Conservation (phyloP, 2,797 vertebrate genomes). For the Hypotaenidia philippensis region DNA sequence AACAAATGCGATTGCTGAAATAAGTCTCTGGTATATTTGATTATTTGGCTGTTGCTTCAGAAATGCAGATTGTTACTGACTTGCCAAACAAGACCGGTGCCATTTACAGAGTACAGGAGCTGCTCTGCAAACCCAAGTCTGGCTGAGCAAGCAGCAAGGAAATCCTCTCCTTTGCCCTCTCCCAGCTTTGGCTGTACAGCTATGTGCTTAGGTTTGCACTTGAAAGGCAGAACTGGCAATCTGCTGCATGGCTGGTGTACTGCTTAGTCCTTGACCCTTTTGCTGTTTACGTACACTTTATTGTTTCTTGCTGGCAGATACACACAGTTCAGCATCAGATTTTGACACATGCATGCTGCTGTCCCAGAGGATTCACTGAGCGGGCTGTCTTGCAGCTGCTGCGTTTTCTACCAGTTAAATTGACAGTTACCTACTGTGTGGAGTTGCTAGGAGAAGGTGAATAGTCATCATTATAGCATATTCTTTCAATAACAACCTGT, state of each 20-base stretch:
- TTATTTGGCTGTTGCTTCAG: constrained; percentile 30
- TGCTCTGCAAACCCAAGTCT: background rate
- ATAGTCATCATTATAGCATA: constrained; percentile 76
- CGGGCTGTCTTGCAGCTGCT: constrained; percentile 74
- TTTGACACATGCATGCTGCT: constrained; percentile 29
- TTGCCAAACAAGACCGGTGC: background rate
- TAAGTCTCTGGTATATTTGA: background rate
- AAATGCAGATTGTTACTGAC: background rate
- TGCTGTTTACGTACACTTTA: constrained; percentile 28
- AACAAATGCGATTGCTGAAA: background rate
- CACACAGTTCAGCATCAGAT: constrained; percentile 7
- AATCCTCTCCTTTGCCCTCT: constrained; percentile 33
- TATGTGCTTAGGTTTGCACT: constrained; percentile 3
- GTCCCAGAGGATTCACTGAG: constrained; percentile 50
- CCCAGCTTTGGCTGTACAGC: background rate
- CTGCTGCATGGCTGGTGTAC: constrained; percentile 43
- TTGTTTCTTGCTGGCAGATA: constrained; percentile 52
- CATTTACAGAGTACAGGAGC: background rate
- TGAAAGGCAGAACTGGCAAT: constrained; percentile 48
- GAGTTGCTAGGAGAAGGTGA: constrained; percentile 86
- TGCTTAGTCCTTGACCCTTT: constrained; percentile 47
- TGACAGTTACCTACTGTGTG: constrained; percentile 80
- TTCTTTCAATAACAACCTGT: constrained; percentile 80
- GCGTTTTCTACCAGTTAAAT: constrained; percentile 73
- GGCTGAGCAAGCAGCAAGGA: background rate